A percentile compares a stretch with the other conserved stretches of the same genome.
These are phyloP conservation scores for Gallirallus australis DNA, from an alignment of 2,797 vertebrate species.

Conservation along the genomic window DNA sequence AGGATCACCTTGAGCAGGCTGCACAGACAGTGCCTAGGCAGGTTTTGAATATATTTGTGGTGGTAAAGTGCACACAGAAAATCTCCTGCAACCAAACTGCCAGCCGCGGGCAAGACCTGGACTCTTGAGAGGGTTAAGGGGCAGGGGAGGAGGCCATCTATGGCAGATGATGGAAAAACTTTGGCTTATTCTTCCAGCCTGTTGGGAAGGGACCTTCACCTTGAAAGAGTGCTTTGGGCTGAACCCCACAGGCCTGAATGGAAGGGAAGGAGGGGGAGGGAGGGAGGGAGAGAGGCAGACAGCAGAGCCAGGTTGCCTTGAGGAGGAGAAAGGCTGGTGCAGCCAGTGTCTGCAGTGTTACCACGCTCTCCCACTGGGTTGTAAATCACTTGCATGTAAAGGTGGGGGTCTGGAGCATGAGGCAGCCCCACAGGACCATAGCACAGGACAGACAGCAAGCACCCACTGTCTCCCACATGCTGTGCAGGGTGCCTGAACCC, in stretches of 20 bases:
- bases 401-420: rapidly evolving
- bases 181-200: neutral
- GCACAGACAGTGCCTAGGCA: too few relatives aligned
- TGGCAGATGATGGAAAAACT: neutral
- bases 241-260: neutral
- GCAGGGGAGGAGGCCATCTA: neutral
- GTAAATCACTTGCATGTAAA: neutral
- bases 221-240: neutral
- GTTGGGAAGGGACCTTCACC: neutral
- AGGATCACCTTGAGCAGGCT: too few relatives aligned
- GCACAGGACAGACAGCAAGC: neutral
- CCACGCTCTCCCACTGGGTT: neutral
- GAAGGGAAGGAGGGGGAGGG: neutral
- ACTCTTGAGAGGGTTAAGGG: neutral
- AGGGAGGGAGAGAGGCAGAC: neutral
- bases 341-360: neutral
- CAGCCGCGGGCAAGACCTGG: neutral
- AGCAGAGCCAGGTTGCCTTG: neutral
- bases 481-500: neutral
- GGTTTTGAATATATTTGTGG: too few relatives aligned
- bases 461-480: rapidly evolving
- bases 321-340: neutral
- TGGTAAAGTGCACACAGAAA: neutral
- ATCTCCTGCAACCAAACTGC: neutral
- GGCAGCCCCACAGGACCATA: neutral